Conservation (phyloP, 2,888 invertebrate species). For the Globia sparganii region DNA sequence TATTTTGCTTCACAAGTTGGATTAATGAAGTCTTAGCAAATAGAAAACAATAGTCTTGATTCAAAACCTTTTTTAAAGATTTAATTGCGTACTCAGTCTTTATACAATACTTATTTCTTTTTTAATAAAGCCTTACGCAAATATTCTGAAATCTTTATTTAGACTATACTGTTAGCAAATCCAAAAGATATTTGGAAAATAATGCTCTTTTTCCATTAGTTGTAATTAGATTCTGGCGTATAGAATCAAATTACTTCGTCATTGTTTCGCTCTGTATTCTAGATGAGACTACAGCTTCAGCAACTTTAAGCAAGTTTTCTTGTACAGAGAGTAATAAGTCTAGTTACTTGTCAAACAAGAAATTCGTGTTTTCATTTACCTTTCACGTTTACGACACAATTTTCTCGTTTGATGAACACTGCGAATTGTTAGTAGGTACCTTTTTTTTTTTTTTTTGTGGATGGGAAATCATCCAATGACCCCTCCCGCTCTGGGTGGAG, state of each 20-base stretch:
- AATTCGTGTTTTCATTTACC: constrained; percentile 37
- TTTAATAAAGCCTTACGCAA: constrained; percentile 26
- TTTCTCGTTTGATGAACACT: constrained; percentile 21
- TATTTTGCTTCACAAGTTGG: not conserved
- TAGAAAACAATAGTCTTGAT: constrained; percentile 22
- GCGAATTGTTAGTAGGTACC: constrained; percentile 17
- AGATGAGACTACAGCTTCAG: constrained; percentile 29
- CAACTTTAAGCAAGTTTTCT: constrained; percentile 53
- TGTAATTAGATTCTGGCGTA: constrained; percentile 58
- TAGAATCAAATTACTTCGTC: constrained; percentile 49
- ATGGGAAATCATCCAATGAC: too few species aligned
- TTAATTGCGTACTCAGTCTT: constrained; percentile 8
- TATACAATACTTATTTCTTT: constrained; percentile 1
- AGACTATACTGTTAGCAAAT: constrained; percentile 26
- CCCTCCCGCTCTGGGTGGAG: too few species aligned
- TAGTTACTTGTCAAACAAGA: constrained; percentile 52
- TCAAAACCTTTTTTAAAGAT: constrained; percentile 14
- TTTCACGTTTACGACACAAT: constrained; percentile 34
- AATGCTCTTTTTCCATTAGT: constrained; percentile 60
- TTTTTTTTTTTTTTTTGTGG: too few species aligned
- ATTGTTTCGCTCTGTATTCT: constrained; percentile 34
- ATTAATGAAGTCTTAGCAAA: constrained; percentile 9
- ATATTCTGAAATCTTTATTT: constrained; percentile 16
- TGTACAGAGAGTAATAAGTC: constrained; percentile 45
- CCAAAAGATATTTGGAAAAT: constrained; percentile 30